These are phyloP conservation scores for Poecilia gillii DNA, from an alignment of 2,797 vertebrate genomes.

Conservation along the genomic window DNA sequence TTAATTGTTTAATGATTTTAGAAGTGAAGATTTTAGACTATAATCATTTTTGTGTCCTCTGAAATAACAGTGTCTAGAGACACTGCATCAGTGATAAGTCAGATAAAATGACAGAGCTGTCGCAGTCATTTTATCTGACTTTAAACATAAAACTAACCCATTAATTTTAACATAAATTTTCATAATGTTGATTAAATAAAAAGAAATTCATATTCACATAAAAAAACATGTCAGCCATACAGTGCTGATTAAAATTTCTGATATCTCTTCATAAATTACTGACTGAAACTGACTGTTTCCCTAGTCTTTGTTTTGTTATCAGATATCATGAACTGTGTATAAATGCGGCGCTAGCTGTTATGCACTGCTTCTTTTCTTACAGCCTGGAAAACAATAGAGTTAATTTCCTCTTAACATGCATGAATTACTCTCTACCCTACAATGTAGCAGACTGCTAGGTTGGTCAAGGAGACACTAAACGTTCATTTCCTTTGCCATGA, in stretches of 20 bases:
- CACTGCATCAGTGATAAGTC: no score
- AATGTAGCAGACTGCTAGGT: not conserved
- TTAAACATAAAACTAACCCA: not conserved
- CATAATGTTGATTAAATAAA: not conserved
- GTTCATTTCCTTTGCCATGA: not conserved
- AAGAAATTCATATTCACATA: not conserved
- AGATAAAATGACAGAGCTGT: not conserved
- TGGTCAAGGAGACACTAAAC: not conserved
- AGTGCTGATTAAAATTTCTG: not conserved
- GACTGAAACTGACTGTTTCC: not conserved
- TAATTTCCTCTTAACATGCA: not conserved
- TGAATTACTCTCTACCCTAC: not conserved
- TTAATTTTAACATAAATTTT: not conserved
- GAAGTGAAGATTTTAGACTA: not conserved
- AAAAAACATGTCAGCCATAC: not conserved
- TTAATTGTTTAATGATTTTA: not conserved
- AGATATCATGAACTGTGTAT: not conserved
- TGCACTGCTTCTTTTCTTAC: not conserved
- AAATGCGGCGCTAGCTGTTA: not conserved
- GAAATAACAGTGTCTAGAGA: not conserved
- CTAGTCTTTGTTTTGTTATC: not conserved
- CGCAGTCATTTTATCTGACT: not conserved
- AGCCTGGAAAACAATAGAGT: not conserved
- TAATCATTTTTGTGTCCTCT: not conserved
- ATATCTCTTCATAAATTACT: not conserved